These are phyloP conservation scores for Oreonectes daqikongensis DNA, from an alignment of 2,797 vertebrate species.

Conservation along the genomic window DNA sequence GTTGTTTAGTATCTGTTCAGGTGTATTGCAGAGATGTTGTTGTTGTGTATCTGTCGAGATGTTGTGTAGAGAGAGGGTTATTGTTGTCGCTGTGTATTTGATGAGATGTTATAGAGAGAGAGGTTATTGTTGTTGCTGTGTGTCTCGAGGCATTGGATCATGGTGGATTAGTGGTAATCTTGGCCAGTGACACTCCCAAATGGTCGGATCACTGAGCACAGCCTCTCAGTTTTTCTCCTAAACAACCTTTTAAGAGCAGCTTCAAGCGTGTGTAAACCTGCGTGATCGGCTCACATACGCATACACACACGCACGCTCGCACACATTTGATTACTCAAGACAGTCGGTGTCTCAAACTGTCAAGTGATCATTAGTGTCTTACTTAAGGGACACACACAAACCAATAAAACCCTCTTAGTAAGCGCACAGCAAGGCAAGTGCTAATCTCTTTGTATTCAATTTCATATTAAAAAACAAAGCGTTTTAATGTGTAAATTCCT, in stretches of 20 bases:
- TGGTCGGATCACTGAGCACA: conserved; percentile 44
- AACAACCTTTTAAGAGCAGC: conserved; percentile 26
- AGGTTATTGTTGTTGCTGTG: conserved; percentile 40
- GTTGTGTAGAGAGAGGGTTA: conserved; percentile 19
- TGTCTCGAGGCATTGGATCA: conserved; percentile 52
- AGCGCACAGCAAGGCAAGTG: conserved; percentile 41
- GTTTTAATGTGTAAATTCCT: conserved; percentile 54
- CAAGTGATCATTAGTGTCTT: conserved; percentile 43
- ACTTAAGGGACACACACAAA: conserved; percentile 37
- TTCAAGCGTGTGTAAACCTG: conserved; percentile 38
- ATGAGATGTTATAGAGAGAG: conserved; percentile 37
- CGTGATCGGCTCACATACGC: conserved; percentile 29
- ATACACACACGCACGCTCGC: neutral
- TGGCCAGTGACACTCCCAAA: conserved; percentile 48
- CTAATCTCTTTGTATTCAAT: conserved; percentile 57
- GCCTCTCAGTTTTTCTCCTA: conserved; percentile 44
- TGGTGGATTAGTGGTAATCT: conserved; percentile 58
- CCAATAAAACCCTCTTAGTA: conserved; percentile 49
- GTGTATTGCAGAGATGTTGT: conserved; percentile 10
- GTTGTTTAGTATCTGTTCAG: neutral
- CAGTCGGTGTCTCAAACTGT: conserved; percentile 35
- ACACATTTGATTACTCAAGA: conserved; percentile 26
- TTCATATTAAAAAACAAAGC: conserved; percentile 57
- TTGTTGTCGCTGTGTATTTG: conserved; percentile 12
- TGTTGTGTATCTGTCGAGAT: neutral